Base-by-base conservation (phyloP, 1,140 invertebrate genomes). In the Diplogasteroides magnus region DNA sequence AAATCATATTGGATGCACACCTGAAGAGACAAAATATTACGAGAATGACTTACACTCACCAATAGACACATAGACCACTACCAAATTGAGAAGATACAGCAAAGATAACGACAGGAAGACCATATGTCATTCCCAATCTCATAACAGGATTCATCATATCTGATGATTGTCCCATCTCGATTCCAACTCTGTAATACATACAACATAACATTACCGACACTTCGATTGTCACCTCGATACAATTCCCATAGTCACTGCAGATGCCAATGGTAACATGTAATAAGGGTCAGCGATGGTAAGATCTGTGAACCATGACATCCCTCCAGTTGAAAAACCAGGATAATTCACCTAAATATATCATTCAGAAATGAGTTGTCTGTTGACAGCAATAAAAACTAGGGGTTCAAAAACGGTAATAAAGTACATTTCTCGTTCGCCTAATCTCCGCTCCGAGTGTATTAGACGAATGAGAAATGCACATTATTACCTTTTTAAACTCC, bases 251-350 rank as follows among this genome's bases (percentile, higher is more conserved):
- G 93, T 94, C 0, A 86, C 77, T 83, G 89, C 88, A 1, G 93
- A 95, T 58, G 94, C 84, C 0, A 94, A 0, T 1, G 96, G 96
- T 67, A 98, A 84, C 25, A 91, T 69, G 79, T 90, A 97, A 83
- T 88, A 93, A 14, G 93, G 93, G 87, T 98, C 96, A 29, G 89
- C 84, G 11, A 92, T 75, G 2, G 92, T 94, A 15, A 99, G 87
- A 87, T 99, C 92, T 0, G 87, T 86, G 82, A 98, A 94, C 95
- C 95, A 99, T 64, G 86, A 89, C 0, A 93, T 69, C 2, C 96
- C 96, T n/a, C 94, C 95, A 26, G 87, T 84, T 71, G 88, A 88
- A 86, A 98, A 87, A 82, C 91, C 73, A 6, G 73, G 73, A 37
- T 75, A 75, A 55, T 72, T 72, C 25, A 72, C 59, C 66, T 68